Evolutionary conservation across 2,888 invertebrate genomes (phyloP), one percentile per base, ranked within the genome.

Genomic region (Nemotelus pantherinus): DNA sequence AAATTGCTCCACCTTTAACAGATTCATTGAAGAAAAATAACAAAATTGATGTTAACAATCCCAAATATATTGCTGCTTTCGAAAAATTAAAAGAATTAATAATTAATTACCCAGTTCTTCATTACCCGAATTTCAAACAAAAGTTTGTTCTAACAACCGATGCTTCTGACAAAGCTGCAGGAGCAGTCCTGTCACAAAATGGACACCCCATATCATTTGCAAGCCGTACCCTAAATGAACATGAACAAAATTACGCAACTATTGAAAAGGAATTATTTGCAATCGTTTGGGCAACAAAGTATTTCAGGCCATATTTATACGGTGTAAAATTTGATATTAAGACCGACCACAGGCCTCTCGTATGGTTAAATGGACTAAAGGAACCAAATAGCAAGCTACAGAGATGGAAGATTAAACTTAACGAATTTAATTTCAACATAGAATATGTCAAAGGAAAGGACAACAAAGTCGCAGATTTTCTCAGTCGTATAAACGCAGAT

Each of bases 221-320:
- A 25, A 1, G 25, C 25, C 25, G 25, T 25, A 25, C 25, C 25
- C 25, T 1, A 25, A 25, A 25, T 25, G 25, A 25, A 25, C 25
- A 25, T 1, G 25, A 25, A 25, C 25, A 1, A 25, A 25, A 25
- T 25, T 25, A 25, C 25, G 25, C 25, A 25, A 25, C 25, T 25
- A 25, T 25, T 25, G 25, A 25, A 25, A 25, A 25, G 25, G 25
- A 25, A 25, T 25, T 25, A 25, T 25, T 80, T 3, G 76, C 77
- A 7, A 80, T 80, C 6, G 78, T 80, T 10, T 79, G 80, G 79
- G 55, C 78, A 3, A 63, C 74, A 9, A 78, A 80, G 70, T 80
- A 80, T 25, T 25, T 25, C 25, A 25, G 25, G 25, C 25, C 25
- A 25, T 25, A 25, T 25, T 25, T 25, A 25, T 25, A 25, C 25